A percentile compares a stretch with the other conserved stretches of the same genome.
phyloP scores from a whole-genome alignment of 1,140 invertebrate species.

The Drosophila cardini region DNA sequence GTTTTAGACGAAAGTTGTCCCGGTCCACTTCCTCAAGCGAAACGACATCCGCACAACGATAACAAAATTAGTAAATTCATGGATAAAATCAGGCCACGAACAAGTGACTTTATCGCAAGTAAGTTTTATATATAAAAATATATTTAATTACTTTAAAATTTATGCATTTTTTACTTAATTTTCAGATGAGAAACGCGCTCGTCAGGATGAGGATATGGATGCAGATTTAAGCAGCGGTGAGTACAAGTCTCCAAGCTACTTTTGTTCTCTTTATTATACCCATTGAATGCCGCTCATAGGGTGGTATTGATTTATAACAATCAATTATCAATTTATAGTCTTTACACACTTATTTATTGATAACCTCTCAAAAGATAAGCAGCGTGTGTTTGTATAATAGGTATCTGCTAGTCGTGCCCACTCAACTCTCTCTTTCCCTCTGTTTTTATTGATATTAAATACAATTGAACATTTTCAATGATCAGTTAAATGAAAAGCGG shows the following conservation, averaged over 20 bases:
- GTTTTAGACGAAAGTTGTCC: slow-evolving; percentile 94
- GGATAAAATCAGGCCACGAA: slow-evolving; percentile 88
- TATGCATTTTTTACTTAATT: slow-evolving; percentile 1
- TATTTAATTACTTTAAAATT: neutral
- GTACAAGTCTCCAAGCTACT: slow-evolving; percentile 10
- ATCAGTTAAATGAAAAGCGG: slow-evolving; percentile 31
- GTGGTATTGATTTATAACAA: too few species aligned
- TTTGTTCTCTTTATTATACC: slow-evolving; percentile 11
- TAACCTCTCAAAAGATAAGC: neutral
- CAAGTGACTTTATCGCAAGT: slow-evolving; percentile 85
- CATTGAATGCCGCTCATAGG: neutral
- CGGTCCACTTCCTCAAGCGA: slow-evolving; percentile 88
- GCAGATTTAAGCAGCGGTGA: slow-evolving; percentile 69
- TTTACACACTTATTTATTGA: neutral
- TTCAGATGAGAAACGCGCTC: slow-evolving; percentile 85
- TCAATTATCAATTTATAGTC: too few species aligned
- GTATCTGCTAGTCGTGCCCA: neutral
- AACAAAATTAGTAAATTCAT: slow-evolving; percentile 91
- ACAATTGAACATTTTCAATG: slow-evolving; percentile 24
- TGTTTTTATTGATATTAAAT: slow-evolving; percentile 18
- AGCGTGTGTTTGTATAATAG: neutral
- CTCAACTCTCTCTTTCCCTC: neutral
- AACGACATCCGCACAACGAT: slow-evolving; percentile 88
- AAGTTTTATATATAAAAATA: slow-evolving; percentile 57
- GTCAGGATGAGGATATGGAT: slow-evolving; percentile 83